phyloP scores from a whole-genome alignment of 2,113 vertebrate species.

The Heterocephalus glaber region DNA sequence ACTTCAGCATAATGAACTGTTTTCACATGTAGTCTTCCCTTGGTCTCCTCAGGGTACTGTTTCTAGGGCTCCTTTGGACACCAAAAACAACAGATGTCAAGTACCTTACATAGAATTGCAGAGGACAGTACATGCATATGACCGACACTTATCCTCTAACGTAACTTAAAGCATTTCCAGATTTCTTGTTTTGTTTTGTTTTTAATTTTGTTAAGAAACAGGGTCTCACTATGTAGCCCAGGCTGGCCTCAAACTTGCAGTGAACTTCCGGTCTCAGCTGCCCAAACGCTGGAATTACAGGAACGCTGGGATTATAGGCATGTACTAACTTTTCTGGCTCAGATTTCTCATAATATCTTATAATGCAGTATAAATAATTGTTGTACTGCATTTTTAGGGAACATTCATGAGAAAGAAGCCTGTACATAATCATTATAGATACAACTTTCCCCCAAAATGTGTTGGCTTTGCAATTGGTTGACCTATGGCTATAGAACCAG shows the following conservation, averaged over 20 bases:
- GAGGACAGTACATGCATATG: too few species aligned
- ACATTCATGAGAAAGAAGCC: background rate
- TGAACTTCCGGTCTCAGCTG: background rate
- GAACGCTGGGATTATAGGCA: background rate
- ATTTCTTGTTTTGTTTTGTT: background rate
- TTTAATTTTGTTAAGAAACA: background rate
- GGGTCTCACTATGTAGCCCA: background rate
- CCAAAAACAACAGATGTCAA: background rate
- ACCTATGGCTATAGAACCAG: background rate
- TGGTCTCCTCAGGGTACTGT: too few species aligned
- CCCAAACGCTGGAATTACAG: background rate
- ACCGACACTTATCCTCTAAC: background rate
- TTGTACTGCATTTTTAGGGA: background rate
- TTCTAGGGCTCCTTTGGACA: background rate
- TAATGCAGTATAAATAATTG: background rate
- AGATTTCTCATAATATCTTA: background rate
- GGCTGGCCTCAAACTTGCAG: background rate
- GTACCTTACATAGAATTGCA: background rate
- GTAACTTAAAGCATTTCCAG: background rate
- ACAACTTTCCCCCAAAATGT: background rate
- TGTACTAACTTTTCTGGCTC: background rate
- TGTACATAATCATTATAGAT: too few species aligned
- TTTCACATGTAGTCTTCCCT: background rate
- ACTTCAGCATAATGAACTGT: background rate
- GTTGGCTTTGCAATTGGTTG: background rate